Conservation (phyloP, 2,797 vertebrate genomes). For the Choloepus didactylus region DNA sequence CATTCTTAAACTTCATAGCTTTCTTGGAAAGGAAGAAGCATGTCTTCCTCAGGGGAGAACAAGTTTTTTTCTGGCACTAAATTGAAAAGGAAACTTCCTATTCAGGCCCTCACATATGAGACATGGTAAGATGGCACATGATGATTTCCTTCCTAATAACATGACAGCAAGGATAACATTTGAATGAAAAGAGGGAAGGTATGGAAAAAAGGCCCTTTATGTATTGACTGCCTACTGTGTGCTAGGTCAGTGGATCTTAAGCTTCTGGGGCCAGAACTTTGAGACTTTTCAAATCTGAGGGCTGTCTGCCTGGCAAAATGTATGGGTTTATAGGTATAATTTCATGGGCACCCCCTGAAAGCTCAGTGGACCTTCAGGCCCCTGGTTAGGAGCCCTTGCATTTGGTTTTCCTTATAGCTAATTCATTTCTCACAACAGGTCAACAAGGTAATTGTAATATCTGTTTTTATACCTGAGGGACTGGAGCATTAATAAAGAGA, state of each 20-base stretch:
- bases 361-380: background rate
- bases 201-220: background rate
- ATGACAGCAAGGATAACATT: background rate
- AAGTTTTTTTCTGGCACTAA: background rate
- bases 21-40: constrained; percentile 5
- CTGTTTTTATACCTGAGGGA: constrained; percentile 8
- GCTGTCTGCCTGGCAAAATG: background rate
- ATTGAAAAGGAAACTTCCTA: background rate
- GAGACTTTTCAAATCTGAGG: background rate
- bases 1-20: background rate
- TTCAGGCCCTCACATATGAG: background rate
- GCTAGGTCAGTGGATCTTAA: background rate
- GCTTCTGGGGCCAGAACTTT: background rate
- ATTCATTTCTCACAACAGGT: background rate
- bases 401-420: background rate
- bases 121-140: background rate
- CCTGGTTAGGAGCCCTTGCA: background rate
- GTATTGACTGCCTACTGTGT: background rate
- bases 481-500: background rate
- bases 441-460: background rate
- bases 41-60: background rate
- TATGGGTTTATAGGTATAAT: background rate
- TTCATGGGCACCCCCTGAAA: background rate
- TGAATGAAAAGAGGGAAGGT: background rate
- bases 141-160: constrained; percentile 16